These are phyloP conservation scores for Crocodylus rhombifer DNA, from an alignment of 2,797 vertebrate species.

Conservation along the genomic window DNA sequence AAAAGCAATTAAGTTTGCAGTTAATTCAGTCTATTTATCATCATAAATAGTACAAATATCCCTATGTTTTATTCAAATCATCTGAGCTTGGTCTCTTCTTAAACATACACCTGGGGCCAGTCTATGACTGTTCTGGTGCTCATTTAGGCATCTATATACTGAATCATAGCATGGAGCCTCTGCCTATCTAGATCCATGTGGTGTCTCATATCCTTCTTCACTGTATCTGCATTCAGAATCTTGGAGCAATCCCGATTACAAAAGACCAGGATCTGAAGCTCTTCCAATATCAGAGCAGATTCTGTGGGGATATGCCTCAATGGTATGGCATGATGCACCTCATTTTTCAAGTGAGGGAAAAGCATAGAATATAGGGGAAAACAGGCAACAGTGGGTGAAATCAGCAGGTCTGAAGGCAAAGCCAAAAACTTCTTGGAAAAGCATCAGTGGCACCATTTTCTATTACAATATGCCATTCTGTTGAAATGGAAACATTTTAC, in stretches of 20 bases:
- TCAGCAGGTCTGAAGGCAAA: background rate
- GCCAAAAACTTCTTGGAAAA: no score
- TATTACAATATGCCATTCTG: no score
- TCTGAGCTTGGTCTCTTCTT: background rate
- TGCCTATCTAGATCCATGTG: background rate
- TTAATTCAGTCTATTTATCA: conserved; percentile 48
- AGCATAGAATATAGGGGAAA: background rate
- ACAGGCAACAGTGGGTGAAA: background rate
- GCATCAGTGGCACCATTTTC: no score
- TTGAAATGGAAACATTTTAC: no score
- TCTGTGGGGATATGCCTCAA: background rate
- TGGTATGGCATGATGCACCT: background rate
- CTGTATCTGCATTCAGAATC: background rate
- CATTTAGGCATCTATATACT: background rate
- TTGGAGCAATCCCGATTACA: background rate
- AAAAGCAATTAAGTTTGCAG: conserved; percentile 50
- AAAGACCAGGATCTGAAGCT: background rate
- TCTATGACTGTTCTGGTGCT: background rate
- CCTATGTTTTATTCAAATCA: conserved; percentile 7
- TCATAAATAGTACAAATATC: conserved; percentile 55
- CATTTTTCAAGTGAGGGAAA: background rate
- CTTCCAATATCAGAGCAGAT: background rate
- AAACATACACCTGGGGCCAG: background rate
- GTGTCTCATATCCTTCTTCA: background rate
- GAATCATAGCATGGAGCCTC: background rate